A percentile compares a stretch with the other conserved stretches of the same genome.
phyloP scores from a whole-genome alignment of 2,113 vertebrate species.

The Mesembrinibis cayennensis region DNA sequence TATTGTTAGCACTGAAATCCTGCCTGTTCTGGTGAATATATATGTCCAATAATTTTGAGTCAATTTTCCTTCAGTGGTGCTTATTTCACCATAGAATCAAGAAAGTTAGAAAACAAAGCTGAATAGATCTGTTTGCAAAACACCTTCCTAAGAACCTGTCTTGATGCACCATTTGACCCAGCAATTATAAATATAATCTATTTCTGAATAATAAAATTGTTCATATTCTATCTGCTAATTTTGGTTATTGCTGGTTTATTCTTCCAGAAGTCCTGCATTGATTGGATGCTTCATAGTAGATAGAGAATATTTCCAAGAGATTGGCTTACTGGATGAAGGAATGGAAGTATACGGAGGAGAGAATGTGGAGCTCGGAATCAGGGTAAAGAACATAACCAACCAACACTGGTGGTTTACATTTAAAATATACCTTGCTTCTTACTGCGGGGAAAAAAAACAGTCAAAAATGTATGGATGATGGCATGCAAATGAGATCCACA shows the following conservation, averaged over 20 bases:
- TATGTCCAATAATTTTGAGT: not conserved
- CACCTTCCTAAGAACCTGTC: not conserved
- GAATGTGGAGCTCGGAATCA: slow-evolving; percentile 95
- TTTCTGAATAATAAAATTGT: not conserved
- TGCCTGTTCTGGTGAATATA: not conserved
- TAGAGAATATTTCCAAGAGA: slow-evolving; percentile 95
- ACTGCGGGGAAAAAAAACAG: fast-evolving
- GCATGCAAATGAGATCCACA: not conserved
- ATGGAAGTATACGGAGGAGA: slow-evolving; percentile 98
- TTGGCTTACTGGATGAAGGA: slow-evolving; percentile 94
- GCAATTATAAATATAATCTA: not conserved
- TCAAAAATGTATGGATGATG: not conserved
- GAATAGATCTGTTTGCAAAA: not conserved
- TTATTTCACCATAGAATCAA: not conserved
- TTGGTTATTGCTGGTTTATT: not conserved
- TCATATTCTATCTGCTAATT: not conserved
- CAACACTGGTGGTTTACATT: not conserved
- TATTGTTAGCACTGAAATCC: not conserved
- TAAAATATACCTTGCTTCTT: not conserved
- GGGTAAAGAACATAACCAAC: slow-evolving; percentile 79
- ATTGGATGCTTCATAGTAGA: slow-evolving; percentile 99
- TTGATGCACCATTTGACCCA: not conserved
- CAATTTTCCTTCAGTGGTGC: not conserved
- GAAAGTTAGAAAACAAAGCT: not conserved
- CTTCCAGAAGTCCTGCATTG: slow-evolving; percentile 91